Evolutionary conservation across 2,888 invertebrate genomes (phyloP).

Genomic region (Sphecodes monilicornis): DNA sequence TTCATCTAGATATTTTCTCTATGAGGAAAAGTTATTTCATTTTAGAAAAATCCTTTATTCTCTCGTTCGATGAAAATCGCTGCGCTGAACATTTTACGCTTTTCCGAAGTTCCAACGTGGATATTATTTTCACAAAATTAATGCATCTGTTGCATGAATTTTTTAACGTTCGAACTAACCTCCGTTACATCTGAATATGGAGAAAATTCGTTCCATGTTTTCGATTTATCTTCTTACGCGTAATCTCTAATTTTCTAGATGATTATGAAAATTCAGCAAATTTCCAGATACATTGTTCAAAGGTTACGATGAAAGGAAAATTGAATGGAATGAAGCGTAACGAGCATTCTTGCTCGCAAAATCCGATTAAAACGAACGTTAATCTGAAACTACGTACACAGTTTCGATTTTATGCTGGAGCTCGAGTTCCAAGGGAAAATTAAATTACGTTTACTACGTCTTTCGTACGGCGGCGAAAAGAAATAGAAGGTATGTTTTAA

Average conservation of each 20-base stretch:
- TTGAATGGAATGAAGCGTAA: conserved; percentile 23
- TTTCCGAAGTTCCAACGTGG: too few relatives aligned
- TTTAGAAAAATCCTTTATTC: not conserved
- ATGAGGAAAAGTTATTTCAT: conserved; percentile 20
- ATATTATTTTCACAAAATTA: not conserved
- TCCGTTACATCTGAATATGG: not conserved
- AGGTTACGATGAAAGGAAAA: conserved; percentile 24
- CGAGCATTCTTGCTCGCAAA: conserved; percentile 18
- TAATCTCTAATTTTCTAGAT: not conserved
- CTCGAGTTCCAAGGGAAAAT: conserved; percentile 51
- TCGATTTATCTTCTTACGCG: not conserved
- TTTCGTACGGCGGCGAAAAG: conserved; percentile 36
- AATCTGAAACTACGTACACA: conserved; percentile 26
- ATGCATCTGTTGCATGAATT: not conserved
- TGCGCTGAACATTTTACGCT: not conserved
- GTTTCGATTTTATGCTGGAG: conserved; percentile 43
- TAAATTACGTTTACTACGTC: conserved; percentile 57
- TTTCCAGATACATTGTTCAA: conserved; percentile 4
- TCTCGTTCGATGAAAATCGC: not conserved
- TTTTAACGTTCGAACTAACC: not conserved
- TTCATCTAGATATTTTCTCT: conserved; percentile 25
- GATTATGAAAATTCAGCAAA: not conserved
- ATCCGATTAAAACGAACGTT: conserved; percentile 22
- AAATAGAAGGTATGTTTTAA: conserved; percentile 57
- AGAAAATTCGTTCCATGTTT: not conserved